phyloP scores from a whole-genome alignment of 2,888 invertebrate species.

The Rosalia funebris region DNA sequence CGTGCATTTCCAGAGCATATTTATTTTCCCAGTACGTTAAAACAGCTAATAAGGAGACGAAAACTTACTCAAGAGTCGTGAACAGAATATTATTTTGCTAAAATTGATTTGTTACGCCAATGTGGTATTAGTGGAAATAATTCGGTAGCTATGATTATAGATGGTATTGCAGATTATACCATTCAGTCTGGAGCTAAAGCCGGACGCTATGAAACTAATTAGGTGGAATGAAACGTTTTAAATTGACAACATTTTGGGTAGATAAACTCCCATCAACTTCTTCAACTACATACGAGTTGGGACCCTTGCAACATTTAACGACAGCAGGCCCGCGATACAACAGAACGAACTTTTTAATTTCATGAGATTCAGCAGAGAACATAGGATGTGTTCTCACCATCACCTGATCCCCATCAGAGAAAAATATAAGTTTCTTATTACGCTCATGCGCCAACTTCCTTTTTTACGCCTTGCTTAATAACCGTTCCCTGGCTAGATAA shows the following conservation, averaged over 20 bases:
- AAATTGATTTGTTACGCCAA: conserved; percentile 25
- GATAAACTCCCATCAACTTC: background rate
- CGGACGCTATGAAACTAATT: conserved; percentile 29
- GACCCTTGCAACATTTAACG: background rate
- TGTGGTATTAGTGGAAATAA: conserved; percentile 30
- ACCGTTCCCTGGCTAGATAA: conserved; percentile 4
- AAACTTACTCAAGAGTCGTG: conserved; percentile 29
- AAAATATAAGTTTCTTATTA: background rate
- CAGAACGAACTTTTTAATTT: conserved; percentile 23
- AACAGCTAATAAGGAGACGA: conserved; percentile 27
- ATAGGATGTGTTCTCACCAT: conserved; percentile 5
- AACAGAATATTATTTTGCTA: conserved; percentile 33
- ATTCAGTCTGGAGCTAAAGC: conserved; percentile 32
- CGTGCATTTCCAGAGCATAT: background rate
- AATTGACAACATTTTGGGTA: background rate
- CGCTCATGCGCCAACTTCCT: background rate
- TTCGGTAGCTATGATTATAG: conserved; percentile 31
- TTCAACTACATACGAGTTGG: background rate
- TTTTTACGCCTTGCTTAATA: conserved; percentile 10
- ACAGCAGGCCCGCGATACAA: background rate
- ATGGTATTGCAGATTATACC: conserved; percentile 27
- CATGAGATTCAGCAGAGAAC: conserved; percentile 2
- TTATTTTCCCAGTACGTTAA: background rate
- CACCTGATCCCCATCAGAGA: conserved; percentile 1
- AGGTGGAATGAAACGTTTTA: background rate